Percentiles rank a stretch among this genome's conserved stretches.
These are phyloP conservation scores for Bombus ignitus DNA, from an alignment of 1,140 invertebrate genomes.

Conservation along the genomic window DNA sequence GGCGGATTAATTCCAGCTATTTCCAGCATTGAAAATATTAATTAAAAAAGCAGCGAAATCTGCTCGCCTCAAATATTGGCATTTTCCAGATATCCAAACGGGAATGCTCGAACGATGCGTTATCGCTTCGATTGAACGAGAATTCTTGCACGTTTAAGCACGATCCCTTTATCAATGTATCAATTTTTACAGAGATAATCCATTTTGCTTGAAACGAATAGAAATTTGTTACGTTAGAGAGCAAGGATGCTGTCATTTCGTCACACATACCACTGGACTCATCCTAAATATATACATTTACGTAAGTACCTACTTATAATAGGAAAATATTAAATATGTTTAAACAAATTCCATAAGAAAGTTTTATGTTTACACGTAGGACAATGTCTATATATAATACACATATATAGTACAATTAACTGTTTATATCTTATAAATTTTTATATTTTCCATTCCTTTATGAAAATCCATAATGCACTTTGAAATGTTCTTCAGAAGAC, in stretches of 20 bases:
- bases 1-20: constrained; percentile 54
- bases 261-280: no score
- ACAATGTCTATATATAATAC: no score
- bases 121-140: not conserved
- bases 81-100: not conserved
- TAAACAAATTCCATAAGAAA: no score
- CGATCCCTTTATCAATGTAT: not conserved
- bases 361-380: no score
- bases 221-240: not conserved
- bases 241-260: not conserved
- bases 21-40: constrained; percentile 36
- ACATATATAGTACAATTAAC: not conserved
- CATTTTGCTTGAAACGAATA: not conserved
- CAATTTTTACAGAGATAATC: not conserved
- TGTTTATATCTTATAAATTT: not conserved
- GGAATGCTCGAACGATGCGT: not conserved
- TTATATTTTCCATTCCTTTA: not conserved
- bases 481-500: not conserved
- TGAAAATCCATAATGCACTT: not conserved
- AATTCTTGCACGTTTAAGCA: not conserved
- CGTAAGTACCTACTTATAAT: not conserved
- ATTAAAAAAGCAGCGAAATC: constrained; percentile 29
- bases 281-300: no score
- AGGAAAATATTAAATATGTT: not conserved
- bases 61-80: not conserved